phyloP scores from a whole-genome alignment of 1,140 invertebrate genomes.

The Venturia canescens region DNA sequence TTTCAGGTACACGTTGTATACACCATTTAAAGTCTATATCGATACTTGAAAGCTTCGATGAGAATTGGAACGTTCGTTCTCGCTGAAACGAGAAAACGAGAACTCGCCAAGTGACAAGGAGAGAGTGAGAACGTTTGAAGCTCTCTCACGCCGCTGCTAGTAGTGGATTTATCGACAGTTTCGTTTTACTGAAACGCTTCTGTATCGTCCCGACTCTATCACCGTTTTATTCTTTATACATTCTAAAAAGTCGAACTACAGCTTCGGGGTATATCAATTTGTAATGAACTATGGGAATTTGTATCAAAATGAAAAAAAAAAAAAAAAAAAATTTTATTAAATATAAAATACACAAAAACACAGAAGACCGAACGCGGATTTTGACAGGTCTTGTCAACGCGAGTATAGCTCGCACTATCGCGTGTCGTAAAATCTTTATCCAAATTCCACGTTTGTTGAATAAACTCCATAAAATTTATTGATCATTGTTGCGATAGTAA shows the following conservation, averaged over 20 bases:
- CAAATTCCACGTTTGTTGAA: no score
- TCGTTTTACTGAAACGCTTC: constrained; percentile 16
- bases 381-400: no score
- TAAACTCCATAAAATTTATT: no score
- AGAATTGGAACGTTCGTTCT: neutral
- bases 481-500: no score
- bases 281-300: neutral
- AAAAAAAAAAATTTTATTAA: neutral
- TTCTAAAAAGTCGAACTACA: neutral
- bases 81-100: neutral
- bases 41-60: constrained; percentile 5
- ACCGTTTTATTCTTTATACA: neutral
- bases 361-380: no score
- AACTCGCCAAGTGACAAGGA: neutral
- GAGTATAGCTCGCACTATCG: no score
- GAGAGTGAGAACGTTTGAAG: constrained; percentile 4
- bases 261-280: neutral
- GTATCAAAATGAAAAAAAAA: neutral
- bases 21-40: neutral
- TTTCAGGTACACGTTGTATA: neutral
- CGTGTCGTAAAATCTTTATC: no score
- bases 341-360: no score
- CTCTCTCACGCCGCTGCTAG: neutral
- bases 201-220: neutral
- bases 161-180: constrained; percentile 25